phyloP scores from a whole-genome alignment of 2,797 vertebrate species.

The Poeciliopsis presidionis region DNA sequence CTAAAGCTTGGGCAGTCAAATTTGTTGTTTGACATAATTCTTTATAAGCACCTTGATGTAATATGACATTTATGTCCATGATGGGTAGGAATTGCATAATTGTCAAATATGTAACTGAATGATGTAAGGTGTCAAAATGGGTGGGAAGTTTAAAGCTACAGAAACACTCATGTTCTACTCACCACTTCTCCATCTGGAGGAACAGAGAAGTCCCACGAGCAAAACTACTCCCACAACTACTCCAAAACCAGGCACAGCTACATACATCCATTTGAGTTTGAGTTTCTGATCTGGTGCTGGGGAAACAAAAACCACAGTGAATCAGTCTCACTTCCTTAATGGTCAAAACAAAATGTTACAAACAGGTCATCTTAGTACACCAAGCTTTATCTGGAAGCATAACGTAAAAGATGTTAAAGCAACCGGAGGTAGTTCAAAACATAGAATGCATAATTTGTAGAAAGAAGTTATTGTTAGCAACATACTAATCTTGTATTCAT shows the following conservation, averaged over 20 bases:
- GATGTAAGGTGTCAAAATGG: not conserved
- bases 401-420: not conserved
- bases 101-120: not conserved
- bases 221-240: not conserved
- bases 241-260: conserved; percentile 1
- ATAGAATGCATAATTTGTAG: not conserved
- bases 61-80: not conserved
- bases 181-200: conserved; percentile 7
- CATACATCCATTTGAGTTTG: too few relatives aligned
- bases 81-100: not conserved
- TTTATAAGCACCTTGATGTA: not conserved
- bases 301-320: not conserved
- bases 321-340: not conserved
- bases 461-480: not conserved
- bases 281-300: not conserved
- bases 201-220: conserved; percentile 12
- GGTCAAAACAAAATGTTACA: not conserved
- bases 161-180: not conserved
- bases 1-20: not conserved
- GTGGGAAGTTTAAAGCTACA: not conserved
- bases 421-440: not conserved
- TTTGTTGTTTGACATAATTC: not conserved
- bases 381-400: not conserved
- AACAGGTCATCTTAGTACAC: not conserved
- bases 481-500: not conserved